Conservation (phyloP, 2,888 invertebrate genomes). For the Caenorhabditis drosophilae region DNA sequence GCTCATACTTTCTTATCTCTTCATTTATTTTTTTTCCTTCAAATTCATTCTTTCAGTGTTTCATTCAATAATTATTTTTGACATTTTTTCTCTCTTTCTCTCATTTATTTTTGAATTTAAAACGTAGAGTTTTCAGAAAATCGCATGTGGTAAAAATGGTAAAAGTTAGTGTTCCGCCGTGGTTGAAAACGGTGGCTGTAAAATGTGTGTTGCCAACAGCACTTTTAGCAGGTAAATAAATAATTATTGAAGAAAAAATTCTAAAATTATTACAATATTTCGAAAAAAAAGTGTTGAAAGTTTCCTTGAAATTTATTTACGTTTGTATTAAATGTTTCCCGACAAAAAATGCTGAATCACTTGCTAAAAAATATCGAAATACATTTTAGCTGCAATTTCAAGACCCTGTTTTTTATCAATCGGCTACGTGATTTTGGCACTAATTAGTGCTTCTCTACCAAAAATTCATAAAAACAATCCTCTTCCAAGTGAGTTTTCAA, state of each 20-base stretch:
- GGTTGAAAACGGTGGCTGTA: constrained; percentile 30
- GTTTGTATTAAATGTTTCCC: too few species aligned
- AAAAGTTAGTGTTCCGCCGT: constrained; percentile 33
- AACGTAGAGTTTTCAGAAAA: not conserved
- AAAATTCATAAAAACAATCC: constrained; percentile 36
- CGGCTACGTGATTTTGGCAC: constrained; percentile 58
- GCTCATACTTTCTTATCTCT: too few species aligned
- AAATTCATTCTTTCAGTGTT: not conserved
- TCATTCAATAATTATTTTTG: not conserved
- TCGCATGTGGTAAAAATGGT: not conserved
- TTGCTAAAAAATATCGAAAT: not conserved
- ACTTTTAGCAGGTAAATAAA: constrained; percentile 45
- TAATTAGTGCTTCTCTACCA: constrained; percentile 58
- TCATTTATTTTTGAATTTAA: not conserved
- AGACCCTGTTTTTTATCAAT: constrained; percentile 63
- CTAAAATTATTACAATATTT: not conserved
- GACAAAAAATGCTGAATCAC: not conserved
- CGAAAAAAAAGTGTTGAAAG: not conserved
- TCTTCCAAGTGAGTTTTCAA: constrained; percentile 47
- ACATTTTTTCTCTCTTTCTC: not conserved
- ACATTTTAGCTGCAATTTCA: constrained; percentile 60
- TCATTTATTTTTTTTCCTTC: not conserved
- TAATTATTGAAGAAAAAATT: not conserved
- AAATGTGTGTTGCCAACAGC: constrained; percentile 43
- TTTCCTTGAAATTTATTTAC: not conserved